Base-by-base conservation (phyloP, 2,888 invertebrate species). In the Athripsodes cinereus region DNA sequence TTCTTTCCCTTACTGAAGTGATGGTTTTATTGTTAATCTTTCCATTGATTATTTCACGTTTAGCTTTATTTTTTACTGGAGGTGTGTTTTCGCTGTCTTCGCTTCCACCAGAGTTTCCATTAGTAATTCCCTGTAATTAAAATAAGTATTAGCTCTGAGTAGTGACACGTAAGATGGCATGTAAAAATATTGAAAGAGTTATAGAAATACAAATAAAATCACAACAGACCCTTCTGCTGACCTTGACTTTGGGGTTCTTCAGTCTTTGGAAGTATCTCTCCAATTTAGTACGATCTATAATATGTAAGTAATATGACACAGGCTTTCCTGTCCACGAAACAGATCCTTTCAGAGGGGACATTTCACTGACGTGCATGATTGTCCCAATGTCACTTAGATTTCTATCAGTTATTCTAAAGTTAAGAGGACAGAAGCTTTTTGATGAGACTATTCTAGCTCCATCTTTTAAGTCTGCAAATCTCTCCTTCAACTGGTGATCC, bases 311-410 rank as follows among this genome's bases (percentile, higher is more conserved):
- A 81, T 99, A 99, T 64, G 96, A 94, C 68, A 99, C 98, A 53
- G 97, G 94, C 74, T 96, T 97, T 65, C 95, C 95, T 61, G 99
- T 99, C 99, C 99, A 99, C 18, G 98, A 98, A 61, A 98, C 98
- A 11, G 96, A 96, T 65, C 96, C 96, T 70, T 90, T 86, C 64
- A 96, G 78, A 18, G 97, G 96, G 63, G 94, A 90, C 86, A 99
- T 90, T 78, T 97, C 96, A 65, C 90, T 90, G 46, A 99, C 96
- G 74, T 96, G 95, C 93, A 99, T 96, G 69, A 99, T 98, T 63
- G 97, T 95, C 65, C 97, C 97, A 71, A 99, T 96, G 78, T 99
- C 97, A 76, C 92, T 94, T 62, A 99, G 82, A 77, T 97, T 98
- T 71, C 99, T 83, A 74, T 98, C 97, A 26, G 96, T 98, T 72